A percentile compares a stretch with the other conserved stretches of the same genome.
Conservation (phyloP, 2,797 vertebrate genomes). For the Loris lydekkerianus region DNA sequence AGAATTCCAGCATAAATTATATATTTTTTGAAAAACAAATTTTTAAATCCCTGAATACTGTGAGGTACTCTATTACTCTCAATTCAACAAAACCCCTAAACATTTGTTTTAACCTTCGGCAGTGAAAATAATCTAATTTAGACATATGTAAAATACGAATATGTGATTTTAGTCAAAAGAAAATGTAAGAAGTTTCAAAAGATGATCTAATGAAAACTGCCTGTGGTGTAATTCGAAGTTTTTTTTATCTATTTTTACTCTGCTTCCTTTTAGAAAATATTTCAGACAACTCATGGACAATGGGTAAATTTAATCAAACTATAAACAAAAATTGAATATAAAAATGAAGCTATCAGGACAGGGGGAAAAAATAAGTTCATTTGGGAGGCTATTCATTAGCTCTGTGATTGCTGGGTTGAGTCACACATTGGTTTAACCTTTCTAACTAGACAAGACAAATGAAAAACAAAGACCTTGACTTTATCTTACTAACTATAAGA, state of each 20-base stretch:
- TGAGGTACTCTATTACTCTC: not conserved
- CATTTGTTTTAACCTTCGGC: not conserved
- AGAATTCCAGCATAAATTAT: not conserved
- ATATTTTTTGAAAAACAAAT: conserved; percentile 22
- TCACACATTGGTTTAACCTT: not conserved
- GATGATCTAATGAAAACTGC: not conserved
- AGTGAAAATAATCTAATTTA: conserved; percentile 14
- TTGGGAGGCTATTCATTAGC: not conserved
- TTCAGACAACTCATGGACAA: conserved; percentile 36
- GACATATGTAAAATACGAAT: not conserved
- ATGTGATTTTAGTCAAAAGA: not conserved
- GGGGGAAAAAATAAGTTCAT: not conserved
- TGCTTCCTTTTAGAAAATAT: conserved; percentile 47
- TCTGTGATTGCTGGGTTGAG: fast-evolving
- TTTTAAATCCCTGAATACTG: not conserved
- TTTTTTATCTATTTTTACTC: not conserved
- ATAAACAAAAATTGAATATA: conserved; percentile 8
- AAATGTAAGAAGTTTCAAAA: not conserved
- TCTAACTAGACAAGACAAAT: not conserved
- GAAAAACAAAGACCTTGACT: not conserved
- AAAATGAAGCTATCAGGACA: not conserved
- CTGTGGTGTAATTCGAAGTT: not conserved
- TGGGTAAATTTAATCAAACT: not conserved
- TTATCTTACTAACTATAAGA: not conserved
- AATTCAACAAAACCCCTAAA: not conserved